These are phyloP conservation scores for Aporophyla nigra DNA, from an alignment of 2,888 invertebrate genomes.

Conservation along the genomic window DNA sequence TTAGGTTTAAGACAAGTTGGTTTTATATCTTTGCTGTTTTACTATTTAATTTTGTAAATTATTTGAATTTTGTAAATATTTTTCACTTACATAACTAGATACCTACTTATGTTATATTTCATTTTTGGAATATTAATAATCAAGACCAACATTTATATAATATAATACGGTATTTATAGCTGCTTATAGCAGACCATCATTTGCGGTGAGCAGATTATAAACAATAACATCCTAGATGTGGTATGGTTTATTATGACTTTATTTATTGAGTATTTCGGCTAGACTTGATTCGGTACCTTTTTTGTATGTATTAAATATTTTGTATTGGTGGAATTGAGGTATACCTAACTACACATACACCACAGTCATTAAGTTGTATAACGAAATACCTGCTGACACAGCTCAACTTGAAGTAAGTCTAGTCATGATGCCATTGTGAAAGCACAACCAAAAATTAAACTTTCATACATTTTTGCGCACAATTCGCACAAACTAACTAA, in stretches of 20 bases:
- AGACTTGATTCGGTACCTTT: slow-evolving; percentile 31
- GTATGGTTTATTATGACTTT: slow-evolving; percentile 14
- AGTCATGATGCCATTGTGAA: slow-evolving; percentile 74
- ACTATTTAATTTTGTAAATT: slow-evolving; percentile 42
- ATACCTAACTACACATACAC: neutral
- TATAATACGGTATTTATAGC: neutral
- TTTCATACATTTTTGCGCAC: slow-evolving; percentile 55
- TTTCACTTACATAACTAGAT: slow-evolving; percentile 24
- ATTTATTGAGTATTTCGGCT: slow-evolving; percentile 30
- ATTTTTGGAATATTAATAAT: slow-evolving; percentile 19
- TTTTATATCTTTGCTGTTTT: slow-evolving; percentile 50
- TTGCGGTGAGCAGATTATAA: neutral
- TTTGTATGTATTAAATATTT: slow-evolving; percentile 4
- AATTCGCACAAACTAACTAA: slow-evolving; percentile 63
- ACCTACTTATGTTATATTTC: slow-evolving; percentile 27
- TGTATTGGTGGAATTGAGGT: slow-evolving; percentile 6
- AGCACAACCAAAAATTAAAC: slow-evolving; percentile 67
- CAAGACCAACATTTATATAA: slow-evolving; percentile 19
- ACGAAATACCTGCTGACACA: slow-evolving; percentile 12
- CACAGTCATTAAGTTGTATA: slow-evolving; percentile 11
- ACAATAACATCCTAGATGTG: slow-evolving; percentile 21
- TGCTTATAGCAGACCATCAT: neutral
- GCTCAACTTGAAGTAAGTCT: slow-evolving; percentile 74
- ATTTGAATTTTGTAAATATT: slow-evolving; percentile 50
- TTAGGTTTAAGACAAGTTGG: slow-evolving; percentile 56